Conservation (phyloP, 2,113 vertebrate genomes). For the mouse (Mus musculus) region GRCm39 chr6:113156001-113156500, state of each 20-base stretch:
- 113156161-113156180: not conserved
- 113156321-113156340: not conserved
- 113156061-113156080: not conserved
- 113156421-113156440: no score
- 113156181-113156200: not conserved
- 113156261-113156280: not conserved
- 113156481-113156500: not conserved
- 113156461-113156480: no score
- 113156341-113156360: not conserved
- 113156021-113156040: not conserved
- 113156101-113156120: no score
- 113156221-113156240: not conserved
- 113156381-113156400: not conserved
- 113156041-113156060: not conserved
- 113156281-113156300: not conserved
- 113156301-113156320: not conserved
- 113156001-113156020: constrained; percentile 74
- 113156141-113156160: not conserved
- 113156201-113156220: not conserved
- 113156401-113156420: not conserved
- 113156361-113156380: not conserved
- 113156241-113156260: not conserved
- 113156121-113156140: not conserved
- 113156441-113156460: not conserved
- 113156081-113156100: not conserved